Percentiles rank a stretch among this genome's conserved stretches.
Evolutionary conservation across 2,113 vertebrate species (phyloP).

Genomic region (Prionailurus viverrinus): DNA sequence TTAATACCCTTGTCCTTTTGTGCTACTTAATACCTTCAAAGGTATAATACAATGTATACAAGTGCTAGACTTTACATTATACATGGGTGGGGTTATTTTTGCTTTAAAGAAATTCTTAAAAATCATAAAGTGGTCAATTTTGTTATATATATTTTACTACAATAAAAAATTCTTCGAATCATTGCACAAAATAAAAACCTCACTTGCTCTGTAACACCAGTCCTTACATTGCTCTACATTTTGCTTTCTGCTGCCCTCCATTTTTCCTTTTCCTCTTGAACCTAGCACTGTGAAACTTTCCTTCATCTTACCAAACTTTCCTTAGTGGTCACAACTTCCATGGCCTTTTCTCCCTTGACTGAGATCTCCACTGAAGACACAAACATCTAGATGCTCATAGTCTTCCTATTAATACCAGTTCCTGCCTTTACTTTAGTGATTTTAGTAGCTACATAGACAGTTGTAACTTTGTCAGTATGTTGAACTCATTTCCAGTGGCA

Average conservation of each 20-base stretch:
- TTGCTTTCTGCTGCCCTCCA: not conserved
- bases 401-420: not conserved
- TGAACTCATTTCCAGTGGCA: not conserved
- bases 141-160: not conserved
- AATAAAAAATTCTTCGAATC: not conserved
- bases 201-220: not conserved
- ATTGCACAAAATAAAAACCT: constrained; percentile 20
- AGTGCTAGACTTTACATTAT: not conserved
- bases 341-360: not conserved
- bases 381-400: not conserved
- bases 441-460: not conserved
- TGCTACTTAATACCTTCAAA: not conserved
- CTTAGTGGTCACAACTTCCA: not conserved
- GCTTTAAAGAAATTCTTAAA: constrained; percentile 22
- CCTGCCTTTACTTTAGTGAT: not conserved
- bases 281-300: not conserved
- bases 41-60: not conserved
- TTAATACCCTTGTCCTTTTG: not conserved
- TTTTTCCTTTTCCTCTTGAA: not conserved
- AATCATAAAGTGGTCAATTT: not conserved
- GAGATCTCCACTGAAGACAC: not conserved
- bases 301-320: not conserved
- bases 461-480: not conserved
- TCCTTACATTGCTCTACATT: not conserved
- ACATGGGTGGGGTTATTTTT: not conserved